Evolutionary conservation across 2,888 invertebrate species (phyloP).

Genomic region (Blastobasis lacticolella): DNA sequence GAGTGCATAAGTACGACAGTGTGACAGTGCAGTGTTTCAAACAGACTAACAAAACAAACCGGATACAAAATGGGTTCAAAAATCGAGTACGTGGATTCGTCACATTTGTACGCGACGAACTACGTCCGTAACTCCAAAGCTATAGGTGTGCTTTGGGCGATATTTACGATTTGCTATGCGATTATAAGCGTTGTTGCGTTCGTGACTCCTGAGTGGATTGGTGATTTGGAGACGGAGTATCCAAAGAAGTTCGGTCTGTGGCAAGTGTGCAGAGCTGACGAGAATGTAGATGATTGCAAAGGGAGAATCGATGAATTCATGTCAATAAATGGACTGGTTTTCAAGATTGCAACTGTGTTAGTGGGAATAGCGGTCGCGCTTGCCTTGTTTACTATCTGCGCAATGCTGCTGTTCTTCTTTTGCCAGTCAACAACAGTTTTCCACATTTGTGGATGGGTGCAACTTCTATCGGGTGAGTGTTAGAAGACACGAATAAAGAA

Average conservation of each 20-base stretch:
- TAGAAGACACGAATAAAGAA: not conserved
- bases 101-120: constrained; percentile 92
- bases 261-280: constrained; percentile 88
- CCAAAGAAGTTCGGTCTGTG: constrained; percentile 95
- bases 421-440: constrained; percentile 94
- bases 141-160: constrained; percentile 97
- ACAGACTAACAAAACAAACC: constrained; percentile 25
- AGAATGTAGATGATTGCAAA: constrained; percentile 86
- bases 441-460: constrained; percentile 95
- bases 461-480: constrained; percentile 92
- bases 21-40: constrained; percentile 4
- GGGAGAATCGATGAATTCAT: constrained; percentile 89
- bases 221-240: constrained; percentile 87
- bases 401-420: constrained; percentile 94
- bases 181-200: constrained; percentile 96
- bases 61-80: constrained; percentile 85
- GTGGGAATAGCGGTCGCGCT: constrained; percentile 90
- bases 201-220: constrained; percentile 95
- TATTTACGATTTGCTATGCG: constrained; percentile 97
- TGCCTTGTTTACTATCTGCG: constrained; percentile 89
- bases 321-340: constrained; percentile 85
- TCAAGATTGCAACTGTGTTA: constrained; percentile 91
- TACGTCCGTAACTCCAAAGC: constrained; percentile 95
- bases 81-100: constrained; percentile 93
- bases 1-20: constrained; percentile 2